Evolutionary conservation across 1,140 invertebrate species (phyloP), one percentile per base, ranked within the genome.

Genomic region (Amphibalanus amphitrite): DNA sequence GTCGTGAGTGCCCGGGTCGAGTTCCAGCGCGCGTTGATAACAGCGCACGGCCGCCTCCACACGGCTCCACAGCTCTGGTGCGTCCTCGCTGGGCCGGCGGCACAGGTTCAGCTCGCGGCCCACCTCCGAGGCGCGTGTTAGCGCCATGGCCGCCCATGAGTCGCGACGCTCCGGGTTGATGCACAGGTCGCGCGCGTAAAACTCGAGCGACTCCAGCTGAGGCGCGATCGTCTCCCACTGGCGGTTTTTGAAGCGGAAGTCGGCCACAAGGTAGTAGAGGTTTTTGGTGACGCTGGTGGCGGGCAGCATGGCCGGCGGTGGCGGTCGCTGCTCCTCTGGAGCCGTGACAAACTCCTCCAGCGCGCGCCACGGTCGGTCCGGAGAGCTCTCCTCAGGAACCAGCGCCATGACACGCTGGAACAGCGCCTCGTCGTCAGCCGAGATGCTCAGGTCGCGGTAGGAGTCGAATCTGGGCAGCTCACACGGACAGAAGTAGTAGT

Each of bases 201-300:
- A 93, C 75, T 89, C 87, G 10, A 90, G 84, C 4, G 92, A 89
- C 10, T 6, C 64, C 64, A 65, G 20, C 64, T 65, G 64, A 8
- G 64, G 64, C 64, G 10, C 23, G 26, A 65, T 65, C 78, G 78
- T 81, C 75, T 85, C 82, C 82, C 83, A 84, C 70, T 88, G 87
- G 72, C 90, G 91, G 74, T 88, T 89, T 81, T 97, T 97, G 77
- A 96, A 94, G 80, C 95, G 89, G 82, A 90, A 93, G 82, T 97
- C 94, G 10, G 87, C 94, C 40, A 97, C 79, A 3, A 96, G 82
- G 79, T 95, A 97, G 79, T 91, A 97, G 68, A 95, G 86, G 65
- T 90, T 87, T 26, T 84, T 78, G 3, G 76, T 65, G 23, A 72
- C 72, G 28, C 26, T 40, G 15, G 72, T 33, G 64, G 74, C 69